Evolutionary conservation across 2,113 vertebrate species (phyloP), one percentile per base, ranked within the genome.

Genomic region (Hippoglossus stenolepis): DNA sequence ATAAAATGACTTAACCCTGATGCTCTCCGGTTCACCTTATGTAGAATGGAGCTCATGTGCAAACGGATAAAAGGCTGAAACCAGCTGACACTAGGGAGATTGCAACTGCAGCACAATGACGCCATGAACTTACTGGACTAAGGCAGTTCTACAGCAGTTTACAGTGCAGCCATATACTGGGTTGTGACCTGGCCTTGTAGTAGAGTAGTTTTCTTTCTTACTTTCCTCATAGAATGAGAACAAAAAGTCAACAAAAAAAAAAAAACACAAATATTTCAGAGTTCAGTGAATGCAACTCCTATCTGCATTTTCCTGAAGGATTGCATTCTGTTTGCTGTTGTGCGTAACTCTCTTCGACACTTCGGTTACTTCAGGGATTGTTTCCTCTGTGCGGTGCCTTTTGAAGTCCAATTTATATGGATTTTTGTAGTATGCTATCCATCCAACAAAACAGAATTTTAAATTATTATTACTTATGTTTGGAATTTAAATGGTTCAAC

Each of bases 401-500:
- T 90, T 92, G 87, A 90, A 89, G 80, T 88, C 72, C 28, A 59
- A 83, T 86, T 84, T 70, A 70, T 66, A 87, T 76, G 56, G 47
- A 74, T 88, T 84, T 70, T 80, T 84, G 71, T 64, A 45, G 60
- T 17, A 65, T 75, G 73, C 63, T 53, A 75, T 83, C 64, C 43
- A 85, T 53, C 21, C 40, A 62, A 77, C 64, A 81, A 89, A 85
- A 91, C 73, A 71, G 66, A 87, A 91, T 87, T 83, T 81, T 74
- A 87, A 86, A 90, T 81, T 66, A 77, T 71, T 77, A 87, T 80
- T 75, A 69, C 53, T 47, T 74, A 84, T 87, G 66, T 87, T 88
- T 81, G 65, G 78, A 73, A 83, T 85, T 87, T 54, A 63, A 90
- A 86, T 77, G 61, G 66, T 82, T 83, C 57, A 75, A 59, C 2